Base-by-base conservation (phyloP, 1,140 invertebrate species). In the Penaeus vannamei region DNA sequence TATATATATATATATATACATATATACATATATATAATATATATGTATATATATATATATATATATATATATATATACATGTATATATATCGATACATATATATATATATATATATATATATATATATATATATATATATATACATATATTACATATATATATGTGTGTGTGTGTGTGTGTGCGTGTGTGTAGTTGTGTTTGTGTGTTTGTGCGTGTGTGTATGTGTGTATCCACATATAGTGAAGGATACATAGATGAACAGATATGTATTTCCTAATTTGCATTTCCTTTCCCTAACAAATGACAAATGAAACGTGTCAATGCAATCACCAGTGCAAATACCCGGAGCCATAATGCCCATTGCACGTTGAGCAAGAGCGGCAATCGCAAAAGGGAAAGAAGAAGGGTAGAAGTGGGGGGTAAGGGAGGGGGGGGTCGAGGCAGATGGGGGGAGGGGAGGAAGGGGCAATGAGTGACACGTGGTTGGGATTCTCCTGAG, bases 11-110 rank as follows among this genome's bases (percentile, higher is more conserved):
- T 77, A 77, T 77, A 77, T 77, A 80, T 80, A 46, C 46, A 80
- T 81, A 81, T 81, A 59, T 81, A 81, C 26, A 81, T 81, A 60
- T 81, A 81, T 81, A 81, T 81, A 81, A 72, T 72, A 72, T 72
- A 23, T 72, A n/a, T 72, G 66, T 72, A n/a, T 20, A 32, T 72
- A n/a, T 72, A 32, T 1, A n/a, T 17, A 1, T 72, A 1, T 72
- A n/a, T 72, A n/a, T 72, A 23, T 72, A n/a, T 23, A n/a, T 72
- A 4, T 72, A n/a, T 72, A 2, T 72, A 2, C n/a, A 2, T 72
- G 19, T 72, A 26, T 72, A 2, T n/a, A 26, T 72, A 7, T 72
- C 23, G 2, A 72, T 23, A 26, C 7, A 72, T 72, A 26, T 26
- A 72, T 72, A 72, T 72, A 72, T 72, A 72, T 72, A 26, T 23